These are phyloP conservation scores for Brenthis daphne DNA, from an alignment of 2,888 invertebrate genomes.

Conservation along the genomic window DNA sequence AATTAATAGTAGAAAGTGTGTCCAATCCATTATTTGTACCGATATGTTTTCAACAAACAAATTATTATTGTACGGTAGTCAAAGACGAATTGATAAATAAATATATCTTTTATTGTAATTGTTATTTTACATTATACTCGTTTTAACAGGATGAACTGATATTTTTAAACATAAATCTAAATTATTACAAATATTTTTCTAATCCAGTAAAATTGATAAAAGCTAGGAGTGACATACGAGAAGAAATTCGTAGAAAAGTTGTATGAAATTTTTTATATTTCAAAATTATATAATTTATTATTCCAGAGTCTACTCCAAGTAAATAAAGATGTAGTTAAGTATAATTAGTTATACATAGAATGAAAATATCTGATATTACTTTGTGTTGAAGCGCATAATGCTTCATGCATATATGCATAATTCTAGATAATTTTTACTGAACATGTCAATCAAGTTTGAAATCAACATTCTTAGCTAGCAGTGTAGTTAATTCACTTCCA, in stretches of 20 bases:
- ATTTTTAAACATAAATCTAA: not conserved
- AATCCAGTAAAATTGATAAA: too few relatives aligned
- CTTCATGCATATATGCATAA: too few relatives aligned
- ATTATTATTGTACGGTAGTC: slow-evolving; percentile 30
- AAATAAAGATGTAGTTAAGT: too few relatives aligned
- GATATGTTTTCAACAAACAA: slow-evolving; percentile 35
- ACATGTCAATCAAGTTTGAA: slow-evolving; percentile 28
- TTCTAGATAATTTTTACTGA: slow-evolving; percentile 5
- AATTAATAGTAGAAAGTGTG: slow-evolving; percentile 72
- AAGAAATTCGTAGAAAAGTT: too few relatives aligned
- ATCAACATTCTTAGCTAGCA: slow-evolving; percentile 24
- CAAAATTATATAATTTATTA: too few relatives aligned
- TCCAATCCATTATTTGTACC: slow-evolving; percentile 62
- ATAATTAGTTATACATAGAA: too few relatives aligned
- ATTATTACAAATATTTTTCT: too few relatives aligned
- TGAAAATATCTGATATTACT: too few relatives aligned
- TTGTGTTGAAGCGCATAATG: too few relatives aligned
- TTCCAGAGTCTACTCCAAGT: too few relatives aligned
- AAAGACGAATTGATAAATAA: slow-evolving; percentile 20
- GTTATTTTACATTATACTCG: slow-evolving; percentile 11
- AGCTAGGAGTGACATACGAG: too few relatives aligned
- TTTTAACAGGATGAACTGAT: not conserved
- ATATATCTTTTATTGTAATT: slow-evolving; percentile 1
- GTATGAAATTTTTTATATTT: too few relatives aligned
- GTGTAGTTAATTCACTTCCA: slow-evolving; percentile 26